Base-by-base conservation (phyloP, 2,888 invertebrate species). In the Cosmorhoe ocellata region DNA sequence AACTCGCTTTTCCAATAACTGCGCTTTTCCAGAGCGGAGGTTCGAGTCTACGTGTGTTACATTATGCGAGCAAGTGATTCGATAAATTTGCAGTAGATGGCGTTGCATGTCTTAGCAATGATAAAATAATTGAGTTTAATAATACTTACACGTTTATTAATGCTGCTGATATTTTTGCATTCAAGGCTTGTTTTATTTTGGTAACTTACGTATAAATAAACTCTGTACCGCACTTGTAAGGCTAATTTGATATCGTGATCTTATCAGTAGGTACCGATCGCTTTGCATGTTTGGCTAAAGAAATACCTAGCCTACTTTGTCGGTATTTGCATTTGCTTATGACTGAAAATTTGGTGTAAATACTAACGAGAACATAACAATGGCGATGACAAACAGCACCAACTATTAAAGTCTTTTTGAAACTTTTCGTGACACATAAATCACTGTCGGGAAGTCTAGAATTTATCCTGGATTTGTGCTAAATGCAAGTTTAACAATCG, bases 1-100 rank as follows among this genome's bases (percentile, higher is more conserved):
- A 77, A 71, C 68, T 74, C n/a, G n/a, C 74, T 54, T 64, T 75
- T 75, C 76, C 79, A 75, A n/a, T n/a, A n/a, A 61, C 52, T 57
- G 47, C 53, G 39, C 30, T 55, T 58, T 56, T 34, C 38, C 45
- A 33, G 18, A 13, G 18, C 18, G 3, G 39, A 9, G 60, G 58
- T 64, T 67, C 49, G 51, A 52, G 47, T 66, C 49, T 45, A 38
- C 32, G 11, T 36, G 22, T 26, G 6, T 33, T 11, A 18, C 5
- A 37, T 30, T 10, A 33, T 26, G 57, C 11, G 36, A 57, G 62
- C 39, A 60, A 40, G 30, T 59, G 39, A 2, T 58, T 53, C 37
- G 39, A 14, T 32, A 12, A 46, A 45, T 54, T 31, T 39, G 36
- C 46, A 61, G 41, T 51, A 78, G 78, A 69, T 77, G 78, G 76